Conservation (phyloP, 2,797 vertebrate genomes). For the Halcyon chelicuti region DNA sequence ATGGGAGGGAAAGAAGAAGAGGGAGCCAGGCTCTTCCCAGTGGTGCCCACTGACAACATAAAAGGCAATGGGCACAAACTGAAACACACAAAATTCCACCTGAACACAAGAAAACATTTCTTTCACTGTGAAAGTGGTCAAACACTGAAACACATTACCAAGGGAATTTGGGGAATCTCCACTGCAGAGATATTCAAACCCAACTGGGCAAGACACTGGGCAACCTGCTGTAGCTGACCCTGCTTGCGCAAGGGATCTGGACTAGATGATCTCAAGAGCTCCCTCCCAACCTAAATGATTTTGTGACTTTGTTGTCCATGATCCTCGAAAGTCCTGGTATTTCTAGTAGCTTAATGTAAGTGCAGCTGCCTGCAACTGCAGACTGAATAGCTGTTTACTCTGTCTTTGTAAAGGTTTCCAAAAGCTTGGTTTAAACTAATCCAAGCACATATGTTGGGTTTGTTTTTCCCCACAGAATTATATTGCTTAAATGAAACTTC, state of each 20-base stretch:
- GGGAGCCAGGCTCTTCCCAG: background rate
- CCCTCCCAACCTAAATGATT: background rate
- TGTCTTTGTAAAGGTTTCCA: background rate
- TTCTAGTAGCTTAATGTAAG: background rate
- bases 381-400: background rate
- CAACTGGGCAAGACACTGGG: background rate
- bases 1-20: background rate
- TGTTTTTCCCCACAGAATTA: background rate
- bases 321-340: background rate
- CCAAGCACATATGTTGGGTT: background rate
- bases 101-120: background rate
- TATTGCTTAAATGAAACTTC: background rate
- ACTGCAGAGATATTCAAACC: background rate
- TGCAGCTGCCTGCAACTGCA: background rate
- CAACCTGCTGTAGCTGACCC: background rate
- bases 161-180: background rate
- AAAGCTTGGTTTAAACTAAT: background rate
- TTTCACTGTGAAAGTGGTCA: background rate
- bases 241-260: background rate
- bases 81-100: background rate
- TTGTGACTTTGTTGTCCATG: background rate
- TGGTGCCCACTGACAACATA: background rate
- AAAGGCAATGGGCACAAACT: background rate
- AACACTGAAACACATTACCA: background rate
- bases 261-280: background rate